Conservation (phyloP, 2,113 vertebrate species). For the Chinchilla lanigera region DNA sequence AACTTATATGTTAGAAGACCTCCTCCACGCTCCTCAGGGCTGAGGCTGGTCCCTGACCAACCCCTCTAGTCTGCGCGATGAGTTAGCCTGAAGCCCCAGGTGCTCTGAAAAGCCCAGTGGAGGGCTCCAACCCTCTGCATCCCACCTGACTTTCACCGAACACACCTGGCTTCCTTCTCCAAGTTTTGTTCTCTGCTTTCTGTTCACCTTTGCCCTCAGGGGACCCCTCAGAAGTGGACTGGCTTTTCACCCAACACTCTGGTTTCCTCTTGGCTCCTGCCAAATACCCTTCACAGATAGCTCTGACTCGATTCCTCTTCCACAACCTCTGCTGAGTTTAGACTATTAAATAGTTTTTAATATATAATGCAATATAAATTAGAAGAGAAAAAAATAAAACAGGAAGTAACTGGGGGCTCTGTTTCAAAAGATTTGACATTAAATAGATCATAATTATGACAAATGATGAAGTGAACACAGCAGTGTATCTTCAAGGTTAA, state of each 20-base stretch:
- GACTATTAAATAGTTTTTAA: neutral
- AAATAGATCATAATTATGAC: neutral
- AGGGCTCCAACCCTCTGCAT: neutral
- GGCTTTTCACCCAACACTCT: neutral
- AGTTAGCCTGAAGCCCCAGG: neutral
- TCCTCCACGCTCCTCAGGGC: neutral
- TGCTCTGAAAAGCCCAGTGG: neutral
- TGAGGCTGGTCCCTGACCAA: neutral
- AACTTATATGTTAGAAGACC: neutral
- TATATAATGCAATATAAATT: neutral
- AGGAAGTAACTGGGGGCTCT: neutral
- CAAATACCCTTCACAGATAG: neutral
- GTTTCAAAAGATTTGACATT: neutral
- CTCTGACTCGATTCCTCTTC: neutral
- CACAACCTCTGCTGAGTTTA: neutral
- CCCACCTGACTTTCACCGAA: neutral
- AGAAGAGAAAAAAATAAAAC: neutral
- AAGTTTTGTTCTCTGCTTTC: neutral
- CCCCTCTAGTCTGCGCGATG: neutral
- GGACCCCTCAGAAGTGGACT: neutral
- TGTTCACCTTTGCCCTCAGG: neutral
- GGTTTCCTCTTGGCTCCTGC: neutral
- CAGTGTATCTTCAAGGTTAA: neutral
- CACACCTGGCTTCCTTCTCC: too few species aligned
- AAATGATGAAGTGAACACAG: neutral